Base-by-base conservation (phyloP, 2,113 vertebrate species). In the Odontophorus gujanensis region DNA sequence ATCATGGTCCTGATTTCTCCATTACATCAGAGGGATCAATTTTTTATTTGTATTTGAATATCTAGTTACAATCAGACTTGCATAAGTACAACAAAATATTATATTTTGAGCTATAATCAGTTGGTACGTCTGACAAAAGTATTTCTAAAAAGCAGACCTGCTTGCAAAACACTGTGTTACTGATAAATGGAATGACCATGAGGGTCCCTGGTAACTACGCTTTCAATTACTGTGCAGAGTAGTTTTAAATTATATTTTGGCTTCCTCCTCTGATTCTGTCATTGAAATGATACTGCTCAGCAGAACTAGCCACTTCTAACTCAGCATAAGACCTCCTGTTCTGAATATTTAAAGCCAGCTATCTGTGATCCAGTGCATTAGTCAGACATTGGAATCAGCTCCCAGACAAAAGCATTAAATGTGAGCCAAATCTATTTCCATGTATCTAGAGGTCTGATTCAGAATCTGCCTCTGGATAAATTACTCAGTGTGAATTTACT, bases 401-500 rank as follows among this genome's bases (percentile, higher is more conserved):
- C 47, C n/a, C 51, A 65, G 73, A 85, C 57, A 91, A 83, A 87
- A 72, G 24, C 48, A 81, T 67, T 34, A 85, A 40, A 77, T 32
- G 47, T 86, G 51, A 93, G 43, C 34, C 43, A 75, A 22, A 65
- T 47, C 32, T 80, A 51, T 85, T 91, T 89, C 72, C 47, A 78
- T 13, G 7, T 88, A 90, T 65, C 58, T 69, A 94, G 57, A 53
- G 85, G 61, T 40, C 65, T 16, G 6, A 88, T 65, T 81, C 87
- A 89, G 57, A 93, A 81, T 47, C 38, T 89, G 57, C 24, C 55
- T 74, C 62, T 91, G 59, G 57, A 81, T 95, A 87, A 89, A 94
- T 94, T 88, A 89, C 87, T 96, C 84, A 91, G 80, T 87, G 68
- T 78, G 51, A 88, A 81, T 94, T 97, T 96, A 85, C 53, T 86